Evolutionary conservation across 2,888 invertebrate genomes (phyloP), one percentile per base, ranked within the genome.

Genomic region (Acrobasis suavella): DNA sequence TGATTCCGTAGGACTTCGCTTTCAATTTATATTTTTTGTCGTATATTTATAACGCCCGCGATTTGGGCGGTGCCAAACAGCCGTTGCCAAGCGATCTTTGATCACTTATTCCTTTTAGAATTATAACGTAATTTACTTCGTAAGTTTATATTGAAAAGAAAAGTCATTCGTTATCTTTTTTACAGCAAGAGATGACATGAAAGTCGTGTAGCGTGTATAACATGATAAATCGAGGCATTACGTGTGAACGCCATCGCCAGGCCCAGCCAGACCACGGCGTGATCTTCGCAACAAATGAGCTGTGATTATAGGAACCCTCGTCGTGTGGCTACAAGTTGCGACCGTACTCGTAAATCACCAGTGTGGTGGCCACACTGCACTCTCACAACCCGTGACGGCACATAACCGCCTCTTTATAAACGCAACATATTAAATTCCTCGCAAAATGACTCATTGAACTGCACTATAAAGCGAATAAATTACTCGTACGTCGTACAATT

Each of bases 361-460:
- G 59, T 16, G 46, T 16, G 15, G 58, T 50, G 16, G n/a, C 14
- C 22, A 50, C 39, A 55, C 12, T 55, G n/a, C 58, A 32, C 58
- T 32, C 60, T 32, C 51, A 51, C 15, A 60, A n/a, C 51, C 17
- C 42, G 39, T 15, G 54, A 54, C 56, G 42, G 17, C 17, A 42
- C 42, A 56, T 42, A 56, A 56, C 42, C 32, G 63, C 63, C 58
- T 49, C 56, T 63, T 60, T 62, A 78, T 79, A 81, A 78, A 78
- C 73, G 76, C 75, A 75, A 85, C 78, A 81, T 84, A 86, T 86
- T 86, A 85, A 84, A 85, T 85, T 86, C 83, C 82, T 71, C 74
- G 71, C 75, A 71, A 76, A 76, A 75, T 72, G 71, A 69, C 72
- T 77, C 72, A 75, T 73, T 77, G 77, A 75, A 73, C 75, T 73